Percentiles rank a stretch among this genome's conserved stretches.
These are phyloP conservation scores for Cryptosula pallasiana DNA, from an alignment of 2,888 invertebrate species.

Conservation along the genomic window DNA sequence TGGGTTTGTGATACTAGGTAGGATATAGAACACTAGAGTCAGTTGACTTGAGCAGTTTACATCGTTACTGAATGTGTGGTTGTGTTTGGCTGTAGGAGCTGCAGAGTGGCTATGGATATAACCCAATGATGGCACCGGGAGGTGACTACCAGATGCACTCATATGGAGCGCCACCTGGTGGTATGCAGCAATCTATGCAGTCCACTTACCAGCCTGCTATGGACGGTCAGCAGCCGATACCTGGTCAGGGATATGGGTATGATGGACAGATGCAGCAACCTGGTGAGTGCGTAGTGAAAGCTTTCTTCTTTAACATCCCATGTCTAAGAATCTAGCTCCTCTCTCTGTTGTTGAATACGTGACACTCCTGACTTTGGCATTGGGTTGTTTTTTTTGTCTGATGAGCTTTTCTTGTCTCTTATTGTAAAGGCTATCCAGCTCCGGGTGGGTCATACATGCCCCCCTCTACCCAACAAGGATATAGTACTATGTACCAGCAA, in stretches of 20 bases:
- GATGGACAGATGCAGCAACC: neutral
- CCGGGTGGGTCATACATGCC: neutral
- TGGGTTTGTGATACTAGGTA: too few relatives aligned
- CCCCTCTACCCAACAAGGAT: neutral
- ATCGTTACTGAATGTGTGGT: too few relatives aligned
- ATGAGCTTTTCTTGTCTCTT: too few relatives aligned
- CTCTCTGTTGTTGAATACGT: too few relatives aligned
- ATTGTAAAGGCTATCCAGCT: neutral
- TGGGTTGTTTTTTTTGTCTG: too few relatives aligned
- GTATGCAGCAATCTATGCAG: neutral
- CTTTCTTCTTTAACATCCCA: too few relatives aligned
- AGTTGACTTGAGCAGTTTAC: too few relatives aligned
- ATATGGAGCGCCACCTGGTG: neutral
- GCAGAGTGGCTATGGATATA: constrained; percentile 16
- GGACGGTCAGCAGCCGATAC: neutral
- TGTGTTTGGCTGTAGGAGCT: neutral
- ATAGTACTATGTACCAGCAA: neutral
- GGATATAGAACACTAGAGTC: too few relatives aligned
- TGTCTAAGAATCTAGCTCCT: too few relatives aligned
- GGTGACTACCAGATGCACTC: neutral
- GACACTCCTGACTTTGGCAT: too few relatives aligned
- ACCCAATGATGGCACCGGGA: neutral
- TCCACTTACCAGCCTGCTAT: neutral
- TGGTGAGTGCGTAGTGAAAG: neutral
- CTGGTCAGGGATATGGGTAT: neutral